A percentile compares a stretch with the other conserved stretches of the same genome.
These are phyloP conservation scores for Cabera pusaria DNA, from an alignment of 2,888 invertebrate species.

Conservation along the genomic window DNA sequence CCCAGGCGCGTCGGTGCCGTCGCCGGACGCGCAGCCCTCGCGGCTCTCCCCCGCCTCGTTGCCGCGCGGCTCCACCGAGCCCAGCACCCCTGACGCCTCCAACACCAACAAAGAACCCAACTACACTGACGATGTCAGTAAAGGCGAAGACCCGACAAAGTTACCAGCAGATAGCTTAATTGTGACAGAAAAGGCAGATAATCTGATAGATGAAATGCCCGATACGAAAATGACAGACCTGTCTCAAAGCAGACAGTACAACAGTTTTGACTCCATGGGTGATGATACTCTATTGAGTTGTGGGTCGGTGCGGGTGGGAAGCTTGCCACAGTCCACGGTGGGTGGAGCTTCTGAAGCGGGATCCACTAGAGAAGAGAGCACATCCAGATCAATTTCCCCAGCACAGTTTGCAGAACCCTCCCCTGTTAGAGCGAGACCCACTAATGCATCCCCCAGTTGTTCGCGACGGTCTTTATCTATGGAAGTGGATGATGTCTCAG, in stretches of 20 bases:
- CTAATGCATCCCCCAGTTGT: conserved; percentile 72
- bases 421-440: conserved; percentile 62
- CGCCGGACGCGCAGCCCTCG: conserved; percentile 50
- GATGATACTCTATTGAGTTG: conserved; percentile 73
- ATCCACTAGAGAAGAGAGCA: conserved; percentile 67
- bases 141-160: conserved; percentile 65
- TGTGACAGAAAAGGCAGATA: conserved; percentile 76
- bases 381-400: conserved; percentile 73
- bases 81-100: conserved; percentile 54
- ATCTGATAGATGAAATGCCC: conserved; percentile 75
- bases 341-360: conserved; percentile 58
- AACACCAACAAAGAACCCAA: conserved; percentile 67
- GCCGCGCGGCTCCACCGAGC: conserved; percentile 57
- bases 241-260: conserved; percentile 75
- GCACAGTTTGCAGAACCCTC: conserved; percentile 76
- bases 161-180: conserved; percentile 74
- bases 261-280: conserved; percentile 78
- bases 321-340: conserved; percentile 65
- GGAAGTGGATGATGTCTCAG: conserved; percentile 77
- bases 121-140: conserved; percentile 61
- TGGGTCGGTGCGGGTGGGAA: conserved; percentile 70
- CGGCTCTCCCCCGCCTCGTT: conserved; percentile 52
- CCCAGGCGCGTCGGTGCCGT: conserved; percentile 65
- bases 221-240: conserved; percentile 80
- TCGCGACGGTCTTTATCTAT: conserved; percentile 74